phyloP scores from a whole-genome alignment of 2,888 invertebrate genomes.

The Drosophila gaucha region DNA sequence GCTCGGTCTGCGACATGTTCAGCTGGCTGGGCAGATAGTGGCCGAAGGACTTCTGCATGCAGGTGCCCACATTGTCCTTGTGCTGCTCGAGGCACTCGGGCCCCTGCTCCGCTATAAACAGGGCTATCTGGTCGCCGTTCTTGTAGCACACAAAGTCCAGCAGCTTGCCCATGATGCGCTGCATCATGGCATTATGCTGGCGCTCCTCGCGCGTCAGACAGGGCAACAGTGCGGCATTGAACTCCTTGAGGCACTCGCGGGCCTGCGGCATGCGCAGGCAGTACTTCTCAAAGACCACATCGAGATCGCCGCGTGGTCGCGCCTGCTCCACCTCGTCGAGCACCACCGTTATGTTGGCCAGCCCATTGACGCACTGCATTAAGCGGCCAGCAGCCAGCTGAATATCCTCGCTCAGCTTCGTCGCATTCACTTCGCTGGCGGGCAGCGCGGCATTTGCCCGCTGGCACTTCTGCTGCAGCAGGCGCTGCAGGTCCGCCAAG shows the following conservation, averaged over 20 bases:
- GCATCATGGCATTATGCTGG: slow-evolving; percentile 86
- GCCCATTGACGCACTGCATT: slow-evolving; percentile 53
- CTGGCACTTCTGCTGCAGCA: slow-evolving; percentile 88
- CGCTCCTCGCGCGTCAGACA: slow-evolving; percentile 88
- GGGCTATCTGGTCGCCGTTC: slow-evolving; percentile 91
- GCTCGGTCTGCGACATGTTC: slow-evolving; percentile 29
- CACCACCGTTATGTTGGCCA: slow-evolving; percentile 87
- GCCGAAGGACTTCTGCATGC: slow-evolving; percentile 87
- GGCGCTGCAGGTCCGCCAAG: slow-evolving; percentile 85
- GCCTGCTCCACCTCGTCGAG: slow-evolving; percentile 89
- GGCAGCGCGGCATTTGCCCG: slow-evolving; percentile 86
- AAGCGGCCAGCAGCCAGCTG: slow-evolving; percentile 50
- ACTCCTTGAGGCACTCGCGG: slow-evolving; percentile 86
- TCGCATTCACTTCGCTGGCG: slow-evolving; percentile 27
- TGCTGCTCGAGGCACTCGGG: slow-evolving; percentile 89
- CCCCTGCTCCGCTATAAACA: slow-evolving; percentile 92
- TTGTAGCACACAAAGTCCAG: slow-evolving; percentile 90
- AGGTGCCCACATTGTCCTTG: slow-evolving; percentile 86
- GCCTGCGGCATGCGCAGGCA: slow-evolving; percentile 86
- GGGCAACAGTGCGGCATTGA: slow-evolving; percentile 86
- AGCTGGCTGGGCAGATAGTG: slow-evolving; percentile 84
- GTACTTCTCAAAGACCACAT: slow-evolving; percentile 90
- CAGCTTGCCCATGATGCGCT: slow-evolving; percentile 86
- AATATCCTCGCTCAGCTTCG: slow-evolving; percentile 39
- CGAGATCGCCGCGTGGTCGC: slow-evolving; percentile 88